phyloP scores from a whole-genome alignment of 30 jellyfish, hydroid and myxozoan genomes.

The Catostylus mosaicus region DNA sequence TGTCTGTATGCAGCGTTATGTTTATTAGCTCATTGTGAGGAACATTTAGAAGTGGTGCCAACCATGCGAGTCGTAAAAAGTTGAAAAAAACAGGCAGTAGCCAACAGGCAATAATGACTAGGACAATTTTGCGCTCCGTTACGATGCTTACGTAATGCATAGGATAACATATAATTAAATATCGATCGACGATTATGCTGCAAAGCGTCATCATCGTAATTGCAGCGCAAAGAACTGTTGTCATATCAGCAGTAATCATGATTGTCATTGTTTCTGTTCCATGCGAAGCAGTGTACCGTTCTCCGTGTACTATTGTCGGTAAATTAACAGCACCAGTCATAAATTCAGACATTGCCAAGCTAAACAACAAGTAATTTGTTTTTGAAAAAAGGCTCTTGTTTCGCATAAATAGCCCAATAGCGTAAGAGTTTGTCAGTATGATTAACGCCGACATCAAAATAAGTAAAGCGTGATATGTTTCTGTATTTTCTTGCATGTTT shows the following conservation, averaged over 20 bases:
- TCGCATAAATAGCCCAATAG: constrained; percentile 58
- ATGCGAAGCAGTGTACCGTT: background rate
- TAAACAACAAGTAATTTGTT: constrained; percentile 50
- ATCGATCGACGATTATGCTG: constrained; percentile 59
- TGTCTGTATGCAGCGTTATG: background rate
- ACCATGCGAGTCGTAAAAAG: constrained; percentile 63
- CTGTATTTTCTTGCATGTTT: constrained; percentile 8
- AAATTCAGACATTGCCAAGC: constrained; percentile 67
- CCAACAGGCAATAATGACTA: constrained; percentile 54
- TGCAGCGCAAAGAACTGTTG: constrained; percentile 52
- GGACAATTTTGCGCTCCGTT: constrained; percentile 44
- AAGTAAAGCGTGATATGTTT: constrained; percentile 33
- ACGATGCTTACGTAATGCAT: constrained; percentile 59
- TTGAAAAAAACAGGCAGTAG: constrained; percentile 37
- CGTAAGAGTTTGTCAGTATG: constrained; percentile 50
- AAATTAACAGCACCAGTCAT: constrained; percentile 68
- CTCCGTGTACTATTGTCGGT: constrained; percentile 52
- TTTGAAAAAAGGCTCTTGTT: constrained; percentile 43
- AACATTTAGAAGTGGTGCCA: constrained; percentile 27
- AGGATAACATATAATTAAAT: constrained; percentile 49
- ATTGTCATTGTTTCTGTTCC: background rate
- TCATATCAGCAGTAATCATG: constrained; percentile 49
- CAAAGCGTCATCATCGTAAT: constrained; percentile 59
- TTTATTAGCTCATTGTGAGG: background rate
- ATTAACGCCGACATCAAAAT: constrained; percentile 12